phyloP scores from a whole-genome alignment of 2,888 invertebrate genomes.

The Altica lythri region DNA sequence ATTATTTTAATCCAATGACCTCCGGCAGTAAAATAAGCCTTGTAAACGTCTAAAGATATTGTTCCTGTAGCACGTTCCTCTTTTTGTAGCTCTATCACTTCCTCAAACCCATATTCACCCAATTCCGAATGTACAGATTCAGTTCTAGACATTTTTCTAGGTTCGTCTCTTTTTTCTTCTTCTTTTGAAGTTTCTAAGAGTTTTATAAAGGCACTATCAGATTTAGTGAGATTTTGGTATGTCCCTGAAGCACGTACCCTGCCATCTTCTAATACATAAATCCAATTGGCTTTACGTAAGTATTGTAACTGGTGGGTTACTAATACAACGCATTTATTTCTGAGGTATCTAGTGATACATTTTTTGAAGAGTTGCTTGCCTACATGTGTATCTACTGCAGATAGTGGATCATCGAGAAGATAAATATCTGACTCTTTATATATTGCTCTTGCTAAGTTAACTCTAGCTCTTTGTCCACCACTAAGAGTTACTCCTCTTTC shows the following conservation, averaged over 20 bases:
- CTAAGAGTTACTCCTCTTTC: slow-evolving; percentile 62
- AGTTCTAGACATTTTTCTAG: too few species aligned
- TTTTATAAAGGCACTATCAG: slow-evolving; percentile 75
- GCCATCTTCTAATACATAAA: slow-evolving; percentile 63
- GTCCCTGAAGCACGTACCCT: slow-evolving; percentile 57
- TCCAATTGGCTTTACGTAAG: slow-evolving; percentile 61
- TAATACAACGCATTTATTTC: slow-evolving; percentile 70
- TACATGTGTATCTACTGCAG: slow-evolving; percentile 87
- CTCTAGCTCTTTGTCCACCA: too few species aligned
- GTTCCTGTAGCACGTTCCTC: slow-evolving; percentile 68
- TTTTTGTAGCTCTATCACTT: too few species aligned
- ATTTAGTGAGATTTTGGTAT: slow-evolving; percentile 70
- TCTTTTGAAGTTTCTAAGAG: slow-evolving; percentile 54
- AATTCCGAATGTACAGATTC: too few species aligned
- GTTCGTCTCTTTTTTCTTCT: slow-evolving; percentile 43
- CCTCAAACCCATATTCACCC: too few species aligned
- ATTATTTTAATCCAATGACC: slow-evolving; percentile 62
- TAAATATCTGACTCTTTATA: slow-evolving; percentile 85
- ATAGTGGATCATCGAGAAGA: slow-evolving; percentile 84
- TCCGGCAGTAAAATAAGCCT: slow-evolving; percentile 72
- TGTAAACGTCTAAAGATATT: slow-evolving; percentile 61
- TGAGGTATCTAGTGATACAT: slow-evolving; percentile 68
- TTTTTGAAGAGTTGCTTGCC: slow-evolving; percentile 84
- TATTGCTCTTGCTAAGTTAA: too few species aligned
- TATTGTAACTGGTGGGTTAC: slow-evolving; percentile 76